Evolutionary conservation across 64 coral and sea anemone genomes (phyloP).

Genomic region (Pocillopora verrucosa): DNA sequence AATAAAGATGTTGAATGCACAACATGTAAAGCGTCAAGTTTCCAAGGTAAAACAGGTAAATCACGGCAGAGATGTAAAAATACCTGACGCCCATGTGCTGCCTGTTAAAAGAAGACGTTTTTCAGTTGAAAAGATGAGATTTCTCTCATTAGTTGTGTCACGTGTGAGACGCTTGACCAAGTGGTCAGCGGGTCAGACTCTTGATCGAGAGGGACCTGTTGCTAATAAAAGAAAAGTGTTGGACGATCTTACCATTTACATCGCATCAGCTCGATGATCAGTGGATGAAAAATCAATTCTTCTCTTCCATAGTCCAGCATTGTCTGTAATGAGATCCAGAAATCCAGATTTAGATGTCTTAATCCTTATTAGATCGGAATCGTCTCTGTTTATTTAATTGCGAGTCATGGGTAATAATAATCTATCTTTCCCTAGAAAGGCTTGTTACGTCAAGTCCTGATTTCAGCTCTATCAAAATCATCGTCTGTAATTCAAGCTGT

Average conservation of each 20-base stretch:
- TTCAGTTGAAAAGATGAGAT: neutral
- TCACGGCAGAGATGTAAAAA: slow-evolving; percentile 7
- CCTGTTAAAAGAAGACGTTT: neutral
- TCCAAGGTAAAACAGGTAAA: slow-evolving; percentile 18
- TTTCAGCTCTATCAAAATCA: no score
- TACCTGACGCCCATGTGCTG: slow-evolving; percentile 1
- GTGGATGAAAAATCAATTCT: slow-evolving; percentile 58
- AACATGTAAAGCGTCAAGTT: slow-evolving; percentile 20
- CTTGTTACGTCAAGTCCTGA: no score
- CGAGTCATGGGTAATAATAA: no score
- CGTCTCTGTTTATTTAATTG: no score
- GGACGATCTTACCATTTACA: slow-evolving; percentile 45
- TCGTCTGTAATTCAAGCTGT: no score
- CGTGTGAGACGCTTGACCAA: no score
- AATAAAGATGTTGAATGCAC: slow-evolving; percentile 8
- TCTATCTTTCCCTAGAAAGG: no score
- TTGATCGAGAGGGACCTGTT: neutral
- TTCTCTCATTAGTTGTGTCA: no score
- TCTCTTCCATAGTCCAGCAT: slow-evolving; percentile 49
- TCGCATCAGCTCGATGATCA: slow-evolving; percentile 50
- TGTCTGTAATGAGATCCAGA: slow-evolving; percentile 19
- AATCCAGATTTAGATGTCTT: no score
- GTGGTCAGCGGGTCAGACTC: no score
- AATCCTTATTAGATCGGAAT: no score
- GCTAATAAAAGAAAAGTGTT: neutral